A percentile compares a stretch with the other conserved stretches of the same genome.
phyloP scores from a whole-genome alignment of 2,888 invertebrate genomes.

The Heteropelma amictum region DNA sequence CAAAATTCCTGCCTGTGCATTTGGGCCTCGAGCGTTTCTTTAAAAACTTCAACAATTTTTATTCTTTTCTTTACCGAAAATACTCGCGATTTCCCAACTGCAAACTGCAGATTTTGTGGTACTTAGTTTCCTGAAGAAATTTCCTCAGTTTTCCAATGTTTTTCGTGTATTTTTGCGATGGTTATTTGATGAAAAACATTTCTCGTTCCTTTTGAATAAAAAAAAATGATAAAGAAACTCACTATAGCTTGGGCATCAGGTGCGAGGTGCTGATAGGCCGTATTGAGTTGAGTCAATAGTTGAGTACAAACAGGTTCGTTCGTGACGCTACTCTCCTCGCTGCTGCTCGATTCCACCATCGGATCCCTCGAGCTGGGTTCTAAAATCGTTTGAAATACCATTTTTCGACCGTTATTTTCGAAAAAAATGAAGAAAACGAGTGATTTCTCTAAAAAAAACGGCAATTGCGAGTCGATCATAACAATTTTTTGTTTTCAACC shows the following conservation, averaged over 20 bases:
- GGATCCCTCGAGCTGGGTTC: slow-evolving; percentile 76
- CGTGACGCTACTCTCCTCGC: slow-evolving; percentile 68
- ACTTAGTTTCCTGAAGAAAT: no score
- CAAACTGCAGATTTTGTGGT: no score
- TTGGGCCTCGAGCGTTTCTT: no score
- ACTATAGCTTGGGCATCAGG: slow-evolving; percentile 76
- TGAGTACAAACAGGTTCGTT: slow-evolving; percentile 76
- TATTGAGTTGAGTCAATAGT: slow-evolving; percentile 74
- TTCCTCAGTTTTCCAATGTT: no score
- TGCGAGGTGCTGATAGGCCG: slow-evolving; percentile 76
- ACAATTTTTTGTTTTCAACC: neutral
- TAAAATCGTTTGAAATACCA: slow-evolving; percentile 45
- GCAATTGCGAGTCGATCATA: neutral
- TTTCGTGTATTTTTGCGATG: no score
- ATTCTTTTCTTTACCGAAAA: no score
- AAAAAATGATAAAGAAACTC: slow-evolving; percentile 55
- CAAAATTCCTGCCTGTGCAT: no score
- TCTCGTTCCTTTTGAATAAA: neutral
- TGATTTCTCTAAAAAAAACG: no score
- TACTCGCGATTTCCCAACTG: no score
- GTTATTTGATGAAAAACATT: no score
- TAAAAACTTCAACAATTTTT: no score
- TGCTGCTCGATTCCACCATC: slow-evolving; percentile 75
- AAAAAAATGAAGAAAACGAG: no score
- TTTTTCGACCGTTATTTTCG: neutral